Evolutionary conservation across 2,888 invertebrate genomes (phyloP).

Genomic region (Crocallis elinguaria): DNA sequence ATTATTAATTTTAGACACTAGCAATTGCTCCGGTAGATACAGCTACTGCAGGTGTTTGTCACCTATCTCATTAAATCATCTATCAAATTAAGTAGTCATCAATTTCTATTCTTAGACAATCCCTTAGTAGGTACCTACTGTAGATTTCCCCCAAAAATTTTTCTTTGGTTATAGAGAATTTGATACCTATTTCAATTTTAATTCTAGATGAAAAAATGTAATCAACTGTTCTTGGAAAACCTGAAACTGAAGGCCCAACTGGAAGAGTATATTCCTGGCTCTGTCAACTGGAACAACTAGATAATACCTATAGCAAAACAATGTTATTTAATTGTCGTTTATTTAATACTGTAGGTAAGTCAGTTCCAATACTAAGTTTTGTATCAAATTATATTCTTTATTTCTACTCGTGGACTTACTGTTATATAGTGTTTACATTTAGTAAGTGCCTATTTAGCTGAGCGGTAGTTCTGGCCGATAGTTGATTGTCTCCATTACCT

Average conservation of each 20-base stretch:
- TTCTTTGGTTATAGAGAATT: no score
- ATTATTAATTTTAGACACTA: no score
- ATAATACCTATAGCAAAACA: no score
- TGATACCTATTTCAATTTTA: background rate
- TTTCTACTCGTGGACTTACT: background rate
- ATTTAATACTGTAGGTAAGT: background rate
- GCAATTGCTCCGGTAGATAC: no score
- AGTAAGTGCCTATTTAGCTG: no score
- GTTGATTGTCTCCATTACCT: conserved; percentile 8
- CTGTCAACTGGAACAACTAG: conserved; percentile 38
- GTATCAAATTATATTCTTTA: background rate
- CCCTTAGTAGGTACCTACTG: no score
- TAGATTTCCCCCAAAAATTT: no score
- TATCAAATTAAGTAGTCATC: no score
- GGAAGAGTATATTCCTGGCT: conserved; percentile 52
- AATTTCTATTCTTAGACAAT: no score
- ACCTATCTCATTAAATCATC: no score
- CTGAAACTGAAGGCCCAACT: conserved; percentile 62
- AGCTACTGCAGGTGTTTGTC: no score
- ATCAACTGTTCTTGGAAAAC: conserved; percentile 69
- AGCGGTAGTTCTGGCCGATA: background rate
- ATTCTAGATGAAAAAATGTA: conserved; percentile 71
- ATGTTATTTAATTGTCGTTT: no score
- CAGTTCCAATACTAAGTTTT: background rate
- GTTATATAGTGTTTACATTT: background rate